Evolutionary conservation across 1,140 invertebrate genomes (phyloP).

Genomic region (Macrobrachium nipponense): DNA sequence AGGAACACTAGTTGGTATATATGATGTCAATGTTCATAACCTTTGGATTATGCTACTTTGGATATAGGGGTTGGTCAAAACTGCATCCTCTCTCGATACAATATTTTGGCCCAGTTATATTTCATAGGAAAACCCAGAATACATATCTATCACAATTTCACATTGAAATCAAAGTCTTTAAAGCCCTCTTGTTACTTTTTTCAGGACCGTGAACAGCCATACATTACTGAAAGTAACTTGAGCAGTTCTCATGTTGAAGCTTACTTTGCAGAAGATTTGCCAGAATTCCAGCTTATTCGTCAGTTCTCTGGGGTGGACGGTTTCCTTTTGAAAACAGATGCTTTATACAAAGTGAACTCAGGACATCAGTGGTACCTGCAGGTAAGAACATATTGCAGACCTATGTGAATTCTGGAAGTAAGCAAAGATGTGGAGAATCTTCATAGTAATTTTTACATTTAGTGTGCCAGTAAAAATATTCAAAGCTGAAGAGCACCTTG

Average conservation of each 20-base stretch:
- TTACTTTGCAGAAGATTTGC: constrained; percentile 67
- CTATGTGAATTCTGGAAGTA: not conserved
- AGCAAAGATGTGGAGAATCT: no score
- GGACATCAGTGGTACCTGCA: constrained; percentile 70
- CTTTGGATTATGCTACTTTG: no score
- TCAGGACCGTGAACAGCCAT: constrained; percentile 69
- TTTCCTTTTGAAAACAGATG: constrained; percentile 70
- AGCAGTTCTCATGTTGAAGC: constrained; percentile 69
- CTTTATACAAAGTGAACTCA: constrained; percentile 69
- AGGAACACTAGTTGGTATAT: no score
- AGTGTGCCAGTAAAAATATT: no score
- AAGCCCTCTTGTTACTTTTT: constrained; percentile 11
- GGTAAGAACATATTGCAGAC: constrained; percentile 44
- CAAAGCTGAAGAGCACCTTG: no score
- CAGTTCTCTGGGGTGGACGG: constrained; percentile 70
- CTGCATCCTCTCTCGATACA: no score
- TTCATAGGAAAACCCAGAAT: no score
- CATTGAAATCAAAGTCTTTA: not conserved
- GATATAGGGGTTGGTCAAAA: no score
- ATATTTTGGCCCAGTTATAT: no score
- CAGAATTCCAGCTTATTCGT: constrained; percentile 65
- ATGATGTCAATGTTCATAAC: no score
- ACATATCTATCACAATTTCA: no score
- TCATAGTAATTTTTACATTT: no score
- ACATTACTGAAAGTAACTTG: constrained; percentile 66